Evolutionary conservation across 2,888 invertebrate species (phyloP), one percentile per base, ranked within the genome.

Genomic region (Dryocosmus kuriphilus): DNA sequence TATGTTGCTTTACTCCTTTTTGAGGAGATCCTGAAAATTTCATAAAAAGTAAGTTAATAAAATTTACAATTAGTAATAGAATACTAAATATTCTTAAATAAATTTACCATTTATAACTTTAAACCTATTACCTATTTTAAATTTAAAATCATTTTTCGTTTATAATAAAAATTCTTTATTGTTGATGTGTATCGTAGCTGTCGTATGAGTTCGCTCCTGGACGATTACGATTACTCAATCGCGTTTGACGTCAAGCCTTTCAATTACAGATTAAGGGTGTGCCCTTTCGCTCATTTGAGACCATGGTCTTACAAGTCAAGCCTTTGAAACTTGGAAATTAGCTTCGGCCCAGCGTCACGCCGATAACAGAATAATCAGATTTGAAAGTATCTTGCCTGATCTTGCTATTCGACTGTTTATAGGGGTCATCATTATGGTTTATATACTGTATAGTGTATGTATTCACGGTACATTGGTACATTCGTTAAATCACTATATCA

Each of bases 331-430:
- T 38, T 63, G 38, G 63, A 35, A 63, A 67, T 38, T 46, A 67
- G 67, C 41, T 24, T 46, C 41, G 19, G 65, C 24, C 65, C 41
- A n/a, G 65, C 38, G 65, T 65, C 65, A 65, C 65, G 65, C 46
- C 19, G 67, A 67, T 67, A 41, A 67, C 67, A 19, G 67, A 67
- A 67, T 67, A 67, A 67, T 67, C 67, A 67, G 27, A 41, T 46
- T 67, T 24, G 65, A 67, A 67, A 67, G 57, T 57, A 24, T 24
- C 14, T 63, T 65, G 41, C 16, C 41, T 24, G 24, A 24, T 24
- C 14, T 63, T 65, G 41, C 16, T 27, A 41, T 65, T 65, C 22
- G 65, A 22, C n/a, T 46, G 16, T 46, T 24, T 46, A 24, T 41
- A 27, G 22, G 65, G 22, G 38, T 65, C 65, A 67, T 41, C 35